These are phyloP conservation scores for Eristalis tenax DNA, from an alignment of 2,888 invertebrate genomes.

Conservation along the genomic window DNA sequence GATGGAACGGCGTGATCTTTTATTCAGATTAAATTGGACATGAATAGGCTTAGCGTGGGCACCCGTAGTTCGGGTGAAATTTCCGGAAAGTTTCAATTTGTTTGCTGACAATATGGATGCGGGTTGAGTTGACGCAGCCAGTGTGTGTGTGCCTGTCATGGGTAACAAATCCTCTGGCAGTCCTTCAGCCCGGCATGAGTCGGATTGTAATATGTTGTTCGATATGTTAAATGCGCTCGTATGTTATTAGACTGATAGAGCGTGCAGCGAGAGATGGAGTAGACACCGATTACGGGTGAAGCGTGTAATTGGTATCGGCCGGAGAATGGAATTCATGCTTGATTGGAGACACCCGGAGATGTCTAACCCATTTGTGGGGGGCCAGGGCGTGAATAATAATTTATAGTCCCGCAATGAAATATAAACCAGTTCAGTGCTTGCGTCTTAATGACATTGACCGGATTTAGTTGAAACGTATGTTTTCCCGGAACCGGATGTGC, in stretches of 20 bases:
- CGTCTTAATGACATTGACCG: neutral
- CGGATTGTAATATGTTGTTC: slow-evolving; percentile 66
- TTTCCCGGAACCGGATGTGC: neutral
- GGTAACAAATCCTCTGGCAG: slow-evolving; percentile 27
- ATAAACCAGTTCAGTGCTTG: neutral
- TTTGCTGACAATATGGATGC: slow-evolving; percentile 27
- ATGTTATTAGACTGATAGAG: slow-evolving; percentile 52
- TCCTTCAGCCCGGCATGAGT: slow-evolving; percentile 17
- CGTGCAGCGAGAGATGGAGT: slow-evolving; percentile 62
- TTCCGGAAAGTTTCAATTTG: slow-evolving; percentile 69
- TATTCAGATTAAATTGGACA: slow-evolving; percentile 70
- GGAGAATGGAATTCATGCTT: slow-evolving; percentile 23
- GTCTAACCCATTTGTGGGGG: neutral
- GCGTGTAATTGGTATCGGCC: slow-evolving; percentile 62
- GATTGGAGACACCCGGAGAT: slow-evolving; percentile 6
- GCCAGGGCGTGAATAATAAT: neutral
- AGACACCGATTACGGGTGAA: slow-evolving; percentile 54
- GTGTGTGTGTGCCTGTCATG: neutral
- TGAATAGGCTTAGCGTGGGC: slow-evolving; percentile 54
- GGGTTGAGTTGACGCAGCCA: neutral
- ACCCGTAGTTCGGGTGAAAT: slow-evolving; percentile 40
- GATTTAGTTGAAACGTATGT: neutral
- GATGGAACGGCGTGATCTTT: slow-evolving; percentile 65
- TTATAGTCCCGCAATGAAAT: neutral
- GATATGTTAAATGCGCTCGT: slow-evolving; percentile 56